Evolutionary conservation across 2,888 invertebrate genomes (phyloP), one percentile per base, ranked within the genome.

Genomic region (Macrosiphum euphorbiae): DNA sequence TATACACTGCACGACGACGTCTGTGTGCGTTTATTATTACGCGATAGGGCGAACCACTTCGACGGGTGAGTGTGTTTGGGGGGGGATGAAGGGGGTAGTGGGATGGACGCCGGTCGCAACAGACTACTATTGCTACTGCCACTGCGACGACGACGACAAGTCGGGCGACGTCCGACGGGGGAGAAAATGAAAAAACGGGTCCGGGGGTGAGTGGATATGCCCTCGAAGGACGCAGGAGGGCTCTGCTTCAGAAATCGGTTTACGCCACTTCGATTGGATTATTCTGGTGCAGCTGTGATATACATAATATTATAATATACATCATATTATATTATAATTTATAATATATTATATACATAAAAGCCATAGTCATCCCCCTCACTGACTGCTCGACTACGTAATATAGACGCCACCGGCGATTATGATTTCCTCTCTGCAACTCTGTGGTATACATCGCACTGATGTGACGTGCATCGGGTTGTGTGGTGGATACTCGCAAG

Each of bases 211-310:
- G 35, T 78, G 35, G 78, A 35, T 78, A 24, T 35, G 20, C 78
- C 35, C 7, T 8, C 0, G 35, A 55, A 1, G 7, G 58, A 78
- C 35, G 58, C 28, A 61, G 58, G 67, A 88, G 85, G 90, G 61
- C 44, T 88, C 88, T 28, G 28, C 28, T 24, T 85, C 90, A 94
- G 47, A 67, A 86, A 90, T 90, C 93, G 61, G 90, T 94, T 86
- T 90, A 94, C 90, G 93, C 93, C 90, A 94, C 90, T 94, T 94
- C 93, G 90, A 94, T 94, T 86, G 61, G 67, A 94, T 90, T 90
- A 90, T 67, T 78, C 20, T 78, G 78, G 35, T 35, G 78, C 35
- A 35, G 78, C 7, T 8, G 20, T 35, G 20, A 35, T 78, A 78
- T 78, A 67, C 8, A 28, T 28, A 28, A 26, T 28, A 55, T 13